phyloP scores from a whole-genome alignment of 2,888 invertebrate genomes.

The Bombylius discolor region DNA sequence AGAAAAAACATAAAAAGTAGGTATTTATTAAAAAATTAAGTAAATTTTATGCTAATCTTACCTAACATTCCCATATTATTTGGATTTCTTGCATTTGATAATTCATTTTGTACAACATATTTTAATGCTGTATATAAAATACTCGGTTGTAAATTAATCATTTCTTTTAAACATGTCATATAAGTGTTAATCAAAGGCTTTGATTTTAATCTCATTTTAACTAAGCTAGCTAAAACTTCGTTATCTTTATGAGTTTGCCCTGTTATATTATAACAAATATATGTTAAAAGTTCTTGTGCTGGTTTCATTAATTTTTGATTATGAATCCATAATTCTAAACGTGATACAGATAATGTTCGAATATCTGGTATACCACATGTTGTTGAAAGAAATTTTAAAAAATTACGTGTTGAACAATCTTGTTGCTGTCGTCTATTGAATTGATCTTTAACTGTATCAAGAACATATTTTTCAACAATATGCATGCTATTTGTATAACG shows the following conservation, averaged over 20 bases:
- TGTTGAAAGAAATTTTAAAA: slow-evolving; percentile 70
- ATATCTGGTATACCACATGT: slow-evolving; percentile 78
- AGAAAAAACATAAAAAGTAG: neutral
- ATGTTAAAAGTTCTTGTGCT: slow-evolving; percentile 82
- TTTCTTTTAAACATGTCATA: slow-evolving; percentile 78
- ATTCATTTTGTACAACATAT: slow-evolving; percentile 87
- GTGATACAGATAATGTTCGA: slow-evolving; percentile 32
- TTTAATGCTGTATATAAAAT: slow-evolving; percentile 76
- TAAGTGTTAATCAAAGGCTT: slow-evolving; percentile 85
- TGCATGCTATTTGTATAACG: slow-evolving; percentile 41
- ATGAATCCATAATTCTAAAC: slow-evolving; percentile 87
- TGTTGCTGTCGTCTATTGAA: slow-evolving; percentile 71
- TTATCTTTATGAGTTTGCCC: slow-evolving; percentile 52
- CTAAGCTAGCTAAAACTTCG: slow-evolving; percentile 68
- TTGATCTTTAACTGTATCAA: slow-evolving; percentile 81
- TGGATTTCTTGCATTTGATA: slow-evolving; percentile 81
- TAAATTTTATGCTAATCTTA: slow-evolving; percentile 7
- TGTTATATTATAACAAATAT: slow-evolving; percentile 82
- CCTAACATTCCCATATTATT: slow-evolving; percentile 85
- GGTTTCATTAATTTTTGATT: slow-evolving; percentile 88
- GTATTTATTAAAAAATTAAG: neutral
- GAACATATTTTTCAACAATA: slow-evolving; percentile 54
- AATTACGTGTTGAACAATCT: slow-evolving; percentile 77
- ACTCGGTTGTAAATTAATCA: slow-evolving; percentile 72
- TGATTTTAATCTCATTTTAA: slow-evolving; percentile 84